Conservation (phyloP, 2,888 invertebrate genomes). For the Stenodera caucasica region DNA sequence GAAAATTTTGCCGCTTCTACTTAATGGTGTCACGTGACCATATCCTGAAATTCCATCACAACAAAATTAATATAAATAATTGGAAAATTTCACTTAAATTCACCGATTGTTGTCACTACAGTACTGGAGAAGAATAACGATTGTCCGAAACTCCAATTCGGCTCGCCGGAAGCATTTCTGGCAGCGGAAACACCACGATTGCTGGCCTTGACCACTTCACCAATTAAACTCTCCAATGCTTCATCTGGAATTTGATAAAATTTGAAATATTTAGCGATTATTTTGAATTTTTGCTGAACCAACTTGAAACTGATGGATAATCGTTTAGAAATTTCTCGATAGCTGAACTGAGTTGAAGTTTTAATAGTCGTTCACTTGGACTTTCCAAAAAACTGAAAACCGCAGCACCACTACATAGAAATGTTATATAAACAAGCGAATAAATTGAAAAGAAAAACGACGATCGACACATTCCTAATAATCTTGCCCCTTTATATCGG, state of each 20-base stretch:
- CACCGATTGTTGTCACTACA: conserved; percentile 87
- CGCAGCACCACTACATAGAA: conserved; percentile 67
- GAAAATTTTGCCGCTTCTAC: conserved; percentile 83
- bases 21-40: conserved; percentile 85
- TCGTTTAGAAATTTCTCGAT: conserved; percentile 61
- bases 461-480: conserved; percentile 60
- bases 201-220: conserved; percentile 72
- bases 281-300: conserved; percentile 1
- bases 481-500: conserved; percentile 24
- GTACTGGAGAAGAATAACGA: conserved; percentile 87
- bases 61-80: conserved; percentile 12
- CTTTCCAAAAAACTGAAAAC: conserved; percentile 70
- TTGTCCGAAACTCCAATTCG: conserved; percentile 90
- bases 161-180: conserved; percentile 74
- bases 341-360: conserved; percentile 58
- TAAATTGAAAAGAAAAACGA: conserved; percentile 61
- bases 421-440: conserved; percentile 63
- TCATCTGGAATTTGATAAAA: conserved; percentile 62
- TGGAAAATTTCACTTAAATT: not conserved
- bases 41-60: conserved; percentile 79
- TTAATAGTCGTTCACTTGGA: conserved; percentile 63
- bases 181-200: conserved; percentile 78
- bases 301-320: conserved; percentile 67
- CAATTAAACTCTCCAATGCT: conserved; percentile 71
- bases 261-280: too few relatives aligned